Evolutionary conservation across 2,113 vertebrate species (phyloP).

Genomic region (Platysteira castanea): DNA sequence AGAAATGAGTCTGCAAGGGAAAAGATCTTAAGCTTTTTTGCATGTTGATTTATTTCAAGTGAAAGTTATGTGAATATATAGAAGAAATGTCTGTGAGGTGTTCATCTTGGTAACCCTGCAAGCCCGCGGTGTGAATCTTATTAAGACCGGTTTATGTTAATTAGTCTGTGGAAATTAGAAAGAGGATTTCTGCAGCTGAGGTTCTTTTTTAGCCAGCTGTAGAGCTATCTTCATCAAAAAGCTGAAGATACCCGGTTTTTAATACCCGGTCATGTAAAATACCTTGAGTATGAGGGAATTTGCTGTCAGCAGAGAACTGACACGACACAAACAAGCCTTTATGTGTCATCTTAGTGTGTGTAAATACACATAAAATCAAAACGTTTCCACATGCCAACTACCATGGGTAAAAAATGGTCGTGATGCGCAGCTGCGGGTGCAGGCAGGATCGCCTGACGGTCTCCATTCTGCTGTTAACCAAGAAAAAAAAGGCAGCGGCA

Average conservation of each 20-base stretch:
- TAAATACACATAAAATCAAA: not conserved
- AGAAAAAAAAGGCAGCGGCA: not conserved
- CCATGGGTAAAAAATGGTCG: accelerated
- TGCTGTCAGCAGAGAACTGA: not conserved
- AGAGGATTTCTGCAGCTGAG: not conserved
- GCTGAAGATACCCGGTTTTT: too few species aligned
- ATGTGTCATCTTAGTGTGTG: not conserved
- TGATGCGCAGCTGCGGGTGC: accelerated
- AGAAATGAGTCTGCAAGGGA: not conserved
- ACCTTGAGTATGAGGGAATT: not conserved
- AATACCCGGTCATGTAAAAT: not conserved
- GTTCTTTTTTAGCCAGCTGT: not conserved
- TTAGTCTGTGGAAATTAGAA: not conserved
- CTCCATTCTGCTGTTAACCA: not conserved
- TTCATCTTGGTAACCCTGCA: not conserved
- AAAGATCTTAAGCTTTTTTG: slow-evolving; percentile 46
- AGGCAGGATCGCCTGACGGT: not conserved
- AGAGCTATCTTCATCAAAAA: not conserved
- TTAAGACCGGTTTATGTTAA: not conserved
- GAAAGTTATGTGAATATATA: not conserved
- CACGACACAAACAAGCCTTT: not conserved
- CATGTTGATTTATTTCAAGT: slow-evolving; percentile 27
- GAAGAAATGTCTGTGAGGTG: not conserved
- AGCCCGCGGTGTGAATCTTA: not conserved
- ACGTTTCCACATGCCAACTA: not conserved